phyloP scores from a whole-genome alignment of 1,140 invertebrate genomes.

The Aethina tumida region DNA sequence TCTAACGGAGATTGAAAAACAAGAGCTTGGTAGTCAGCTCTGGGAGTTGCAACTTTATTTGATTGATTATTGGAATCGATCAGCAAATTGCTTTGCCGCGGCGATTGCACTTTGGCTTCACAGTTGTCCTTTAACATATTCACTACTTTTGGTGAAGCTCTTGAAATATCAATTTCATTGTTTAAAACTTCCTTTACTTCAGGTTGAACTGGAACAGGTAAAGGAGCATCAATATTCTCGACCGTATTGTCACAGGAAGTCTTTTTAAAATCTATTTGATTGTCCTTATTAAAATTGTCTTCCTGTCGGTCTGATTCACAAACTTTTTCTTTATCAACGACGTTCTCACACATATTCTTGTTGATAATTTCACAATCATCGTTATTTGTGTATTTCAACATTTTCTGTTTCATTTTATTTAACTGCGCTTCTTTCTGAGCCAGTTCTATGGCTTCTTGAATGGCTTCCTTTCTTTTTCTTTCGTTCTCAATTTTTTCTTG shows the following conservation, averaged over 20 bases:
- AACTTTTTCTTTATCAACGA: slow-evolving; percentile 15
- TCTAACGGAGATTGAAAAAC: slow-evolving; percentile 38
- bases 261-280: slow-evolving; percentile 7
- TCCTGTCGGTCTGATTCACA: too few species aligned
- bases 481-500: slow-evolving; percentile 51
- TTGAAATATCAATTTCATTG: too few species aligned
- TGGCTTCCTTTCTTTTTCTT: slow-evolving; percentile 45
- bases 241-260: too few species aligned
- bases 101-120: slow-evolving; percentile 2
- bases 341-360: slow-evolving; percentile 15
- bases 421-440: slow-evolving; percentile 48
- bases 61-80: slow-evolving; percentile 1
- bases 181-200: too few species aligned
- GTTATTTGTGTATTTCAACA: slow-evolving; percentile 22
- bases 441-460: slow-evolving; percentile 49
- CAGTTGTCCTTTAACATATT: slow-evolving; percentile 5
- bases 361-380: slow-evolving; percentile 19
- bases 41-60: slow-evolving; percentile 5
- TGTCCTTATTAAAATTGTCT: slow-evolving; percentile 3
- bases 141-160: too few species aligned
- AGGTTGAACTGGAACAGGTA: too few species aligned
- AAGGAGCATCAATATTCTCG: too few species aligned
- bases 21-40: slow-evolving; percentile 24
- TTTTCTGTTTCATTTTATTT: slow-evolving; percentile 42
- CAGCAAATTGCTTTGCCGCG: too few species aligned